Evolutionary conservation across 2,888 invertebrate species (phyloP).

Genomic region (Athalia cordata): DNA sequence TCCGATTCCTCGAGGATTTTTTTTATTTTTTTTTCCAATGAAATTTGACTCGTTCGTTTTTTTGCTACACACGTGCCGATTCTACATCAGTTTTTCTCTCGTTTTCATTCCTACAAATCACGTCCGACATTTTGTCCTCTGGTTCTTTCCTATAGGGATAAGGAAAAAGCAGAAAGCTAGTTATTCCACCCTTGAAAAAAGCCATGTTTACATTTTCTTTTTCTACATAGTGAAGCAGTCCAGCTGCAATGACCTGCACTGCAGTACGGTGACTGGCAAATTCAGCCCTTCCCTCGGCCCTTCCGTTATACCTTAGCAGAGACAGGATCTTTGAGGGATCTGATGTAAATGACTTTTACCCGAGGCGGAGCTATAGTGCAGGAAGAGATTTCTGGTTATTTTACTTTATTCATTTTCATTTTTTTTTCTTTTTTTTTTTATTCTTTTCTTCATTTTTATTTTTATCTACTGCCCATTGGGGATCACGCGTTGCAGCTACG

Average conservation of each 20-base stretch:
- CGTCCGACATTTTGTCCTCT: constrained; percentile 32
- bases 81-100: constrained; percentile 11
- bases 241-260: constrained; percentile 17
- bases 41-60: constrained; percentile 14
- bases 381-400: not conserved
- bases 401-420: not conserved
- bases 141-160: constrained; percentile 5
- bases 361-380: not conserved
- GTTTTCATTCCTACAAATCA: constrained; percentile 26
- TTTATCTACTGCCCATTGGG: not conserved
- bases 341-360: constrained; percentile 16
- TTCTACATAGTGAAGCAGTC: constrained; percentile 4
- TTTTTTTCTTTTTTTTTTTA: constrained; percentile 6
- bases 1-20: too few species aligned
- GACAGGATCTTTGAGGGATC: constrained; percentile 14
- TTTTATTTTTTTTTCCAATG: not conserved
- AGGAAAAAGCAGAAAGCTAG: not conserved
- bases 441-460: too few species aligned
- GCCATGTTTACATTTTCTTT: not conserved
- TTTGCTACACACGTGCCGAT: not conserved
- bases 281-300: constrained; percentile 26
- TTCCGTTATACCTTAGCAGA: not conserved
- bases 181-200: not conserved
- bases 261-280: constrained; percentile 16
- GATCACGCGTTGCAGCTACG: not conserved